These are phyloP conservation scores for Dasypogon diadema DNA, from an alignment of 2,888 invertebrate species.

Conservation along the genomic window DNA sequence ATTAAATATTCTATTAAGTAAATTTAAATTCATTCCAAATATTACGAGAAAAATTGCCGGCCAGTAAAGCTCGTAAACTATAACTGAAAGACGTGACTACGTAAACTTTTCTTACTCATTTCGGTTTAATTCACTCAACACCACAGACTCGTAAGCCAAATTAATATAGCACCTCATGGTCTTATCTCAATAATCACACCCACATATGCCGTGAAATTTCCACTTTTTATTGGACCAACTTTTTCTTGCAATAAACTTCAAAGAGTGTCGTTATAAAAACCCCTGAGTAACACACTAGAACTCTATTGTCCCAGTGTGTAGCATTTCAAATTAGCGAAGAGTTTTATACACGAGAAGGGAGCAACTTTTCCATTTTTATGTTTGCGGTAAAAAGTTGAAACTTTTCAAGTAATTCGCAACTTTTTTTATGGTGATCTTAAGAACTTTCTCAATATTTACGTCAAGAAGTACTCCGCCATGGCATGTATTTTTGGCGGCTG, in stretches of 20 bases:
- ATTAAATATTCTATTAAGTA: too few relatives aligned
- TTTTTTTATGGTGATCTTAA: constrained; percentile 1
- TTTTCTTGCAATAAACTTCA: not conserved
- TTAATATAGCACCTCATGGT: not conserved
- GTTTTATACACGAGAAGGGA: not conserved
- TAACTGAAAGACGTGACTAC: too few relatives aligned
- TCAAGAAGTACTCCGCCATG: not conserved
- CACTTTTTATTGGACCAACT: not conserved
- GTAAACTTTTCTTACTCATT: too few relatives aligned
- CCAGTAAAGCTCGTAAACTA: too few relatives aligned
- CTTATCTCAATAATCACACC: not conserved
- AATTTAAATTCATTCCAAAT: too few relatives aligned
- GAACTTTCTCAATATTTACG: not conserved
- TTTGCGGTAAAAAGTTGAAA: constrained; percentile 9
- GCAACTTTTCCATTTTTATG: constrained; percentile 7
- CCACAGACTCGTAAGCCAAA: too few relatives aligned
- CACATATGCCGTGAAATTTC: not conserved
- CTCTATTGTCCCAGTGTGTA: not conserved
- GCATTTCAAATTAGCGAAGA: constrained; percentile 3
- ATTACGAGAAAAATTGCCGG: too few relatives aligned
- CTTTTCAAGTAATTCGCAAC: constrained; percentile 10
- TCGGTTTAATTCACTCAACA: not conserved
- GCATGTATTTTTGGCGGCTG: not conserved
- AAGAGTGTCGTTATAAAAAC: not conserved
- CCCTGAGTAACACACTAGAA: not conserved